Conservation (phyloP, 2,888 invertebrate genomes). For the Agrochola lychnidis region DNA sequence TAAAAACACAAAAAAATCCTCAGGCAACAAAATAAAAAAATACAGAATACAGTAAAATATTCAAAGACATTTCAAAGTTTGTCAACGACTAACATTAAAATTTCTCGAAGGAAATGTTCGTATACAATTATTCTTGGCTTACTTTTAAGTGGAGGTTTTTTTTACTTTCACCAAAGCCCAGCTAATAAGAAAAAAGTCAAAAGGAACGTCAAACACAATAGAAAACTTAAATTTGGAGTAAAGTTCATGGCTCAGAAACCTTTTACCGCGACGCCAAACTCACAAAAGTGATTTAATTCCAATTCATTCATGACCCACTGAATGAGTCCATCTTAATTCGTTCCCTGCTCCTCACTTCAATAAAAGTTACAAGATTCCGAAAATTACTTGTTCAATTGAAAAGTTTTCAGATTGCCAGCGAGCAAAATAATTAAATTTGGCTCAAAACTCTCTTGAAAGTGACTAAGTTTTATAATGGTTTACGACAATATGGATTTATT, state of each 20-base stretch:
- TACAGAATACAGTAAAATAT: constrained; percentile 30
- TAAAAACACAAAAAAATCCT: neutral
- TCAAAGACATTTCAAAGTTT: constrained; percentile 50
- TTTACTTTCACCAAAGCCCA: constrained; percentile 8
- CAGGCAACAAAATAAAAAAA: constrained; percentile 21
- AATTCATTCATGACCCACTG: constrained; percentile 70
- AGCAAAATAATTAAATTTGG: constrained; percentile 74
- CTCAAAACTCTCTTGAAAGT: constrained; percentile 65
- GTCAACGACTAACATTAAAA: constrained; percentile 27
- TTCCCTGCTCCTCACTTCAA: constrained; percentile 67
- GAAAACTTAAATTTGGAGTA: constrained; percentile 61
- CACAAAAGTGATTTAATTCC: constrained; percentile 71
- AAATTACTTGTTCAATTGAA: constrained; percentile 73
- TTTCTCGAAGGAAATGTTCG: constrained; percentile 22
- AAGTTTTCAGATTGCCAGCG: constrained; percentile 72
- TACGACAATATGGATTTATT: constrained; percentile 64
- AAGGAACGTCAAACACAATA: constrained; percentile 54
- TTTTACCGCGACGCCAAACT: constrained; percentile 68
- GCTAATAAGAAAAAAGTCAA: constrained; percentile 55
- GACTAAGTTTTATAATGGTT: constrained; percentile 64
- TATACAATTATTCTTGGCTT: constrained; percentile 38
- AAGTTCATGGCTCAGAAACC: constrained; percentile 66
- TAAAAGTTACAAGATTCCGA: constrained; percentile 71
- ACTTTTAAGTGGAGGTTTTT: constrained; percentile 32
- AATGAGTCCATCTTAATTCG: constrained; percentile 70